Conservation (phyloP, 2,888 invertebrate genomes). For the Microplitis deprimator region DNA sequence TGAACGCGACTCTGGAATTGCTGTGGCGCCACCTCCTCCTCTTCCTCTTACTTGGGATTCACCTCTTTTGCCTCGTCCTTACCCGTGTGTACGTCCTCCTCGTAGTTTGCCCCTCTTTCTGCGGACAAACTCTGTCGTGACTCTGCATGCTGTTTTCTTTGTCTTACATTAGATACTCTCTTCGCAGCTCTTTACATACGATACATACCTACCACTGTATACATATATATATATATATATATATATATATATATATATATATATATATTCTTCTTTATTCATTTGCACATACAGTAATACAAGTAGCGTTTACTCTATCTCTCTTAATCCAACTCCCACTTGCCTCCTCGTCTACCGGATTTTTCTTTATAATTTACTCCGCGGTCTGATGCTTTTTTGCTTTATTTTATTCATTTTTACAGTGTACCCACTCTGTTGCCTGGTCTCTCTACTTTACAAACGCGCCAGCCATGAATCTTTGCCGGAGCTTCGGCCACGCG, state of each 20-base stretch:
- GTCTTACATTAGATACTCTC: not conserved
- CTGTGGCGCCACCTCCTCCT: conserved; percentile 69
- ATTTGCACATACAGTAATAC: not conserved
- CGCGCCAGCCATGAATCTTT: conserved; percentile 71
- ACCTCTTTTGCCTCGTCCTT: conserved; percentile 49
- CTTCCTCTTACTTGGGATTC: conserved; percentile 50
- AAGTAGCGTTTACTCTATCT: conserved; percentile 19
- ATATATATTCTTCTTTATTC: not conserved
- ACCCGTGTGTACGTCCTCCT: conserved; percentile 38
- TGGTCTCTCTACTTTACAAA: conserved; percentile 29
- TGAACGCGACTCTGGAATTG: conserved; percentile 69
- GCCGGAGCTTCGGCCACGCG: conserved; percentile 60
- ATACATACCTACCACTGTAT: not conserved
- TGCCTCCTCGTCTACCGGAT: conserved; percentile 55
- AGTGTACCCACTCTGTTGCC: conserved; percentile 22
- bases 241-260: not conserved
- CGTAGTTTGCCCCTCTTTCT: conserved; percentile 44
- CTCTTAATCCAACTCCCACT: conserved; percentile 49
- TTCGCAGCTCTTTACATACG: conserved; percentile 26
- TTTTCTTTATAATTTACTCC: conserved; percentile 67
- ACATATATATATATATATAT: too few species aligned
- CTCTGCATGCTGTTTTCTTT: not conserved
- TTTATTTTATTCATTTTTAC: conserved; percentile 34
- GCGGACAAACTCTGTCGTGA: not conserved
- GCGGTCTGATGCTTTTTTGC: conserved; percentile 46